Evolutionary conservation across 2,797 vertebrate genomes (phyloP).

Genomic region (Sebastes itinus): DNA sequence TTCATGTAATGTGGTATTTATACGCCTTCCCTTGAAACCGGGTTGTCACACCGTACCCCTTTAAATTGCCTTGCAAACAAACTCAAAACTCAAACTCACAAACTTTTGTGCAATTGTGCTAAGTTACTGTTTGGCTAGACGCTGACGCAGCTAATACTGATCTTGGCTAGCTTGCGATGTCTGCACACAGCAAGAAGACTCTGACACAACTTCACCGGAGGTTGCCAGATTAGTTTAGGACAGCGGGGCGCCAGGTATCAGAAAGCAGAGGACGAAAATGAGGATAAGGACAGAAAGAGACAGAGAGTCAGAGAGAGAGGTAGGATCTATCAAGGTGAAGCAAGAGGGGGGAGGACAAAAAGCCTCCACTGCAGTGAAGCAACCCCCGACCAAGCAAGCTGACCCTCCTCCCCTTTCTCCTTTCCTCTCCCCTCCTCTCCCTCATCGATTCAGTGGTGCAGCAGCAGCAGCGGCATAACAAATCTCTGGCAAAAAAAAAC

Average conservation of each 20-base stretch:
- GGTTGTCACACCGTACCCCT: neutral
- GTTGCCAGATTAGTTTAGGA: conserved; percentile 52
- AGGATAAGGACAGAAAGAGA: conserved; percentile 20
- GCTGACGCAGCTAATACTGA: conserved; percentile 41
- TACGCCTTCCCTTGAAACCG: too few species aligned
- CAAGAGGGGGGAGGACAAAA: conserved; percentile 18
- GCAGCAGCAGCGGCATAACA: conserved; percentile 54
- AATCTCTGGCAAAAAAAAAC: conserved; percentile 24
- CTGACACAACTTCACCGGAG: conserved; percentile 19
- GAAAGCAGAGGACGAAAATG: conserved; percentile 15
- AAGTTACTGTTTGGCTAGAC: conserved; percentile 29
- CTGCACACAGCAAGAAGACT: conserved; percentile 14
- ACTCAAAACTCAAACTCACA: neutral
- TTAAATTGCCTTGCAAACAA: neutral
- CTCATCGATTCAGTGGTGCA: conserved; percentile 68
- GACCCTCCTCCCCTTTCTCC: conserved; percentile 49
- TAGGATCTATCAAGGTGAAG: conserved; percentile 22
- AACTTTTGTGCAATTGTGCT: conserved; percentile 20
- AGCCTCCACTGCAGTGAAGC: conserved; percentile 64
- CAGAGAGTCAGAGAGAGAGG: conserved; percentile 4
- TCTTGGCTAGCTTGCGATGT: neutral
- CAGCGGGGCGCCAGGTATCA: conserved; percentile 55
- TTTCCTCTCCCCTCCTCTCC: conserved; percentile 7
- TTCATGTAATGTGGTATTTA: too few species aligned
- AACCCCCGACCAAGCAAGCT: conserved; percentile 24